Base-by-base conservation (phyloP, 1,140 invertebrate genomes). In the Drosophila virilis region DNA sequence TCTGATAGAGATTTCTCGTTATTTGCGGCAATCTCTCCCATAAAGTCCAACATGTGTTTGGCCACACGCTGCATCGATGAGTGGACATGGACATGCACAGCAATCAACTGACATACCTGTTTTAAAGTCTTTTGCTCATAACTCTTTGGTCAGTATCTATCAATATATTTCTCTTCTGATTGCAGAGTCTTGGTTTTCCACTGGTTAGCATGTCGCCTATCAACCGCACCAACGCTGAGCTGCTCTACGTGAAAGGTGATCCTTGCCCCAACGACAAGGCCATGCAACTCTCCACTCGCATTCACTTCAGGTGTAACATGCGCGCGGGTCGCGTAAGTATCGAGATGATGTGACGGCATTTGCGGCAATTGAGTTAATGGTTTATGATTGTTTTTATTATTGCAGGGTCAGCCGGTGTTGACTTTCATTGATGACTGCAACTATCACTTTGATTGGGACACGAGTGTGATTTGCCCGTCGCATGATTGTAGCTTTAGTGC, bases 371-470 rank as follows among this genome's bases (percentile, higher is more conserved):
- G 13, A 7, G 12, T 15, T 8, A 15, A 5, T 40, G 12, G 15
- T 10, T 28, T 38, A 37, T 62, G 72, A 73, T 64, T 71, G 50
- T 71, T 37, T 72, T 52, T 33, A 1, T 46, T 46, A 54, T 61
- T 72, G 35, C 48, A 94, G 93, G 92, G 92, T 37, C 70, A 76
- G 46, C 93, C 93, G 13, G 68, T 85, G 70, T 91, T 93, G 61
- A 91, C 91, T 69, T 71, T 67, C 33, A 85, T 81, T 90, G 93
- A 75, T 8, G 71, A 82, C 58, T 94, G 93, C 78, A 84, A 88
- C 46, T 93, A 94, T 68, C 43, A 68, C 22, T 94, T 94, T 71
- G 88, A 92, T 35, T 94, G 93, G 93, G 89, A 91, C 60, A 94
- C 93, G 13, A 93, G 91, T 67, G 78, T 92, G 58, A 92, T 93